Evolutionary conservation across 2,113 vertebrate species (phyloP).

Genomic region (Ciconia stormi): DNA sequence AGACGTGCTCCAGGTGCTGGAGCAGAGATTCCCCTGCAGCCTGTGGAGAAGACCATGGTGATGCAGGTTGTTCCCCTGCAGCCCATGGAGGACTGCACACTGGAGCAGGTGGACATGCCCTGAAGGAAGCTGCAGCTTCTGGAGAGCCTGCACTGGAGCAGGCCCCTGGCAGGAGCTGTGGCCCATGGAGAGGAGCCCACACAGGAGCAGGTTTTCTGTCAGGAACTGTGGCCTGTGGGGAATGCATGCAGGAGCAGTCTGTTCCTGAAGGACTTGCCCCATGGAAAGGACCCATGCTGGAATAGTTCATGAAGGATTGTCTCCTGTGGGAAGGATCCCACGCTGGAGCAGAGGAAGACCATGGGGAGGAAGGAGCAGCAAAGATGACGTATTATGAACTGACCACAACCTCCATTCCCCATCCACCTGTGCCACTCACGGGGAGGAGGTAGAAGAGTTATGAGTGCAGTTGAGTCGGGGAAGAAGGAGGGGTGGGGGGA

Average conservation of each 20-base stretch:
- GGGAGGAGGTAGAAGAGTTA: not conserved
- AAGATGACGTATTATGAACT: not conserved
- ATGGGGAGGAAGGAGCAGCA: not conserved
- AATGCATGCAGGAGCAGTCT: not conserved
- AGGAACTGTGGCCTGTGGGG: not conserved
- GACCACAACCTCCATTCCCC: accelerated
- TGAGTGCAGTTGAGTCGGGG: not conserved
- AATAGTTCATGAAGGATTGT: not conserved
- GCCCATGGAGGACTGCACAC: accelerated
- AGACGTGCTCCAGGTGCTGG: not conserved
- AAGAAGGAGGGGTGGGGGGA: not conserved
- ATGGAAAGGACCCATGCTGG: not conserved
- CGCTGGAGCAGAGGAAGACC: not conserved
- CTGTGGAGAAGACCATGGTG: not conserved
- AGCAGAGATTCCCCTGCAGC: not conserved
- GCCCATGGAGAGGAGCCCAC: not conserved
- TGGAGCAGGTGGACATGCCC: accelerated
- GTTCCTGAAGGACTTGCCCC: not conserved
- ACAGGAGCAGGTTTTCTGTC: not conserved
- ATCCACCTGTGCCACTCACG: accelerated
- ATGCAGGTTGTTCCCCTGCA: not conserved
- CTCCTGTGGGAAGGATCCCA: not conserved
- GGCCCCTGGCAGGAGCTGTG: not conserved
- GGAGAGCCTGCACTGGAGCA: not conserved
- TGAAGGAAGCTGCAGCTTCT: not conserved